phyloP scores from a whole-genome alignment of 1,140 invertebrate species.

The Drosophila kohkoa region DNA sequence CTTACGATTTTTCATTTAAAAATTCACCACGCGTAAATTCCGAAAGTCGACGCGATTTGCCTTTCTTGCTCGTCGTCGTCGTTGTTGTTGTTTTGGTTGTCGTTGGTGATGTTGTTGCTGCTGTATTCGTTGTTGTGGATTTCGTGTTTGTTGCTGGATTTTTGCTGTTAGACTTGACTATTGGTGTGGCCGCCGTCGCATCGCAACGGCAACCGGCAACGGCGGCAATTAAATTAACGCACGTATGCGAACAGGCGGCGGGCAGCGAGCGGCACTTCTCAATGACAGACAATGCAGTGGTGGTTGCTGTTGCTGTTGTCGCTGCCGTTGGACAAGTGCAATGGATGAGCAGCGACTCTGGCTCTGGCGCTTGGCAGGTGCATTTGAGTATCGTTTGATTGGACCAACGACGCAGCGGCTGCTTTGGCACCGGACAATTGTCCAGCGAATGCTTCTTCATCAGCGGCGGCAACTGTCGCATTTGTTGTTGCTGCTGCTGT shows the following conservation, averaged over 20 bases:
- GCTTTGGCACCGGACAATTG: conserved; percentile 47
- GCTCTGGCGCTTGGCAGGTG: conserved; percentile 52
- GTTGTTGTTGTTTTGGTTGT: conserved; percentile 13
- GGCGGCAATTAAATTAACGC: conserved; percentile 38
- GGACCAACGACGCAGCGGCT: conserved; percentile 71
- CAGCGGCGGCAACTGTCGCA: conserved; percentile 20
- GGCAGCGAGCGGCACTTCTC: conserved; percentile 67
- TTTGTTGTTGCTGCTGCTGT: conserved; percentile 41
- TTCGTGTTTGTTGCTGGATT: conserved; percentile 38
- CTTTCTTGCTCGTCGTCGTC: conserved; percentile 66
- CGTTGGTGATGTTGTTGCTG: conserved; percentile 16
- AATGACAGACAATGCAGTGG: conserved; percentile 45
- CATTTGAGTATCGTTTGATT: conserved; percentile 76
- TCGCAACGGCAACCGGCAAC: conserved; percentile 30
- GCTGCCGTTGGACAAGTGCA: conserved; percentile 39
- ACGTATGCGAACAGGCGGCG: conserved; percentile 34
- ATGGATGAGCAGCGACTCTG: conserved; percentile 28
- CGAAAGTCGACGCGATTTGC: conserved; percentile 84
- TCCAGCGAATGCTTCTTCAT: conserved; percentile 67
- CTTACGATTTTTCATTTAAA: conserved; percentile 85
- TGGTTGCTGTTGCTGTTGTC: conserved; percentile 3
- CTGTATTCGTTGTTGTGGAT: conserved; percentile 27
- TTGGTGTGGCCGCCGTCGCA: conserved; percentile 37
- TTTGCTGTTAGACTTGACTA: conserved; percentile 45
- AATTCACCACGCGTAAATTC: conserved; percentile 85